Conservation (phyloP, 2,113 vertebrate species). For the Steatornis caripensis region DNA sequence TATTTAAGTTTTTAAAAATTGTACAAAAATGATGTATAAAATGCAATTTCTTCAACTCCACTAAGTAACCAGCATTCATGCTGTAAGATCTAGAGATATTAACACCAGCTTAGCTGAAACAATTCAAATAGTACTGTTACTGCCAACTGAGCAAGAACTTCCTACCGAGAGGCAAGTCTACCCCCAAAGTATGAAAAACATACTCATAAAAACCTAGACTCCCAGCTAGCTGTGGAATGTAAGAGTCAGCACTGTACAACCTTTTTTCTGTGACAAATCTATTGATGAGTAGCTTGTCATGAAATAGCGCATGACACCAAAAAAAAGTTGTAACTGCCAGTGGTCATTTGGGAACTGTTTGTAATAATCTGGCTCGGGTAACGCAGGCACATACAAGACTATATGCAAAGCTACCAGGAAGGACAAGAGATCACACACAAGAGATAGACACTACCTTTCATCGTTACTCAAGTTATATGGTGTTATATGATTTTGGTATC, state of each 20-base stretch:
- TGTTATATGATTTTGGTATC: background rate
- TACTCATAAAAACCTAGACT: background rate
- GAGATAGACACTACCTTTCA: background rate
- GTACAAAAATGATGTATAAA: background rate
- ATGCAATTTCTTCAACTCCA: background rate
- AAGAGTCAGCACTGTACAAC: background rate
- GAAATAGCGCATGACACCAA: rapidly evolving
- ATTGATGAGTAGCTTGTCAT: background rate
- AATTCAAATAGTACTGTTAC: background rate
- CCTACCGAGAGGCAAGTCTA: background rate
- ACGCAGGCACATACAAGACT: background rate
- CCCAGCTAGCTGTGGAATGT: background rate
- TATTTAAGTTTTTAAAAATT: background rate
- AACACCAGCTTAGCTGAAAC: background rate
- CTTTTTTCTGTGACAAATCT: background rate
- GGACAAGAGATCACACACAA: background rate
- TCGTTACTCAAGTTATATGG: background rate
- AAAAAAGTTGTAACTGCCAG: background rate
- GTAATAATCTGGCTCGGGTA: background rate
- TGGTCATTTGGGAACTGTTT: background rate
- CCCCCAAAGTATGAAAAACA: background rate
- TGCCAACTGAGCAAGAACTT: background rate
- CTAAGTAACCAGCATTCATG: background rate
- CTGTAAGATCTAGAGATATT: background rate
- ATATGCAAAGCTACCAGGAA: background rate